These are phyloP conservation scores for Microchrysa polita DNA, from an alignment of 2,888 invertebrate genomes.

Conservation along the genomic window DNA sequence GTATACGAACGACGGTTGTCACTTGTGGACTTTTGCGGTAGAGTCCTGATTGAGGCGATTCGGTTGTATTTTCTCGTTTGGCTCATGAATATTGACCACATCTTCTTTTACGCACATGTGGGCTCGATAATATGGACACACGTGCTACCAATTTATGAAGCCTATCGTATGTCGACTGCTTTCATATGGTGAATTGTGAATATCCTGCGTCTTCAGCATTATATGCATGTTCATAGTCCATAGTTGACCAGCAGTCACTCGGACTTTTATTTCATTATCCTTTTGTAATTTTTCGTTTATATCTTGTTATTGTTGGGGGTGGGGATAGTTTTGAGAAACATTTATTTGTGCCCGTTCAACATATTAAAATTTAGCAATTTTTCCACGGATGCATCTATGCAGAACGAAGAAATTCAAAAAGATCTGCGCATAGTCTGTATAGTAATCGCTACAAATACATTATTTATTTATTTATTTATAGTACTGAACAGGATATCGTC, in stretches of 20 bases:
- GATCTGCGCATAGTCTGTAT: too few species aligned
- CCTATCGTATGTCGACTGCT: constrained; percentile 26
- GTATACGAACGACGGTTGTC: too few species aligned
- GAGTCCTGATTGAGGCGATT: not conserved
- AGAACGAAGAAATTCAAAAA: too few species aligned
- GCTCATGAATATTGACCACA: constrained; percentile 40
- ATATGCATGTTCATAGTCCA: not conserved
- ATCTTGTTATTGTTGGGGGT: not conserved
- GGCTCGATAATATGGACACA: constrained; percentile 30
- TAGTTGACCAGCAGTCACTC: not conserved
- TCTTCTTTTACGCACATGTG: constrained; percentile 35
- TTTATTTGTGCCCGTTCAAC: too few species aligned
- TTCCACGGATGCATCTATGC: too few species aligned
- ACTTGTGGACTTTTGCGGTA: not conserved
- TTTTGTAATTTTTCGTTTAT: not conserved
- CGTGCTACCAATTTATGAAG: constrained; percentile 41
- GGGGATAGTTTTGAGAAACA: too few species aligned
- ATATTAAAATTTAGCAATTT: too few species aligned
- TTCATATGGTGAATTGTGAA: too few species aligned
- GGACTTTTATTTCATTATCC: not conserved
- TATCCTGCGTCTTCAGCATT: not conserved
- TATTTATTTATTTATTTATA: too few species aligned
- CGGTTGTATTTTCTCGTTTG: not conserved
- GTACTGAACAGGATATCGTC: too few species aligned
- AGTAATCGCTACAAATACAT: too few species aligned